Evolutionary conservation across 2,888 invertebrate species (phyloP), one percentile per base, ranked within the genome.

Genomic region (Phymatocera aterrima): DNA sequence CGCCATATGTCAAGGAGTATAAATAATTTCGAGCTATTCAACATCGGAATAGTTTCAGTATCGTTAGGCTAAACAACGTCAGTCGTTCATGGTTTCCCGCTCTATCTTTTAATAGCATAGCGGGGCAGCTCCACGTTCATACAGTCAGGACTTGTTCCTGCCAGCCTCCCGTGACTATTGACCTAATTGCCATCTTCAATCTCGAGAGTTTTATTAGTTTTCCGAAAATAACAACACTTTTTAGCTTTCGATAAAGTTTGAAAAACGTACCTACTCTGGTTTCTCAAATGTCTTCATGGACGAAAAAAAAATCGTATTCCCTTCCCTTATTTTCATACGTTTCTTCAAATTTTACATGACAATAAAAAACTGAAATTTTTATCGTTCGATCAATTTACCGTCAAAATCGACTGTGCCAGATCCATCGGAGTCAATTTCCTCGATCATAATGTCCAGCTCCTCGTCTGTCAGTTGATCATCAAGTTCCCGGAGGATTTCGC

Each of bases 361-460:
- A n/a, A n/a, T n/a, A n/a, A n/a, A n/a, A n/a, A n/a, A n/a, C n/a
- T n/a, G n/a, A n/a, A n/a, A n/a, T n/a, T n/a, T n/a, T n/a, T n/a
- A n/a, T n/a, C n/a, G n/a, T n/a, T n/a, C n/a, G n/a, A n/a, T n/a
- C n/a, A n/a, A n/a, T n/a, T 91, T 91, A 98, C 98, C 98, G 93
- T 99, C 98, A 91, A 99, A 99, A 93, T 99, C 99, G 87, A 99
- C 99, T 83, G 99, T 99, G 87, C 99, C 99, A 87, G 98, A 98
- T 88, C 98, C 98, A 91, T 99, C 99, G 65, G 98, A 97, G 92
- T 99, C 99, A 87, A 99, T 98, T 93, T 99, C 99, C 90, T 97
- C 96, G 91, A 99, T 99, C 95, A 99, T 98, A 91, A 96, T 96
- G 88, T 99, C 98, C 89, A 99, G 94, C 91, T 98, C 98, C 82